Base-by-base conservation (phyloP, 2,113 vertebrate genomes). In the Cynocephalus volans region DNA sequence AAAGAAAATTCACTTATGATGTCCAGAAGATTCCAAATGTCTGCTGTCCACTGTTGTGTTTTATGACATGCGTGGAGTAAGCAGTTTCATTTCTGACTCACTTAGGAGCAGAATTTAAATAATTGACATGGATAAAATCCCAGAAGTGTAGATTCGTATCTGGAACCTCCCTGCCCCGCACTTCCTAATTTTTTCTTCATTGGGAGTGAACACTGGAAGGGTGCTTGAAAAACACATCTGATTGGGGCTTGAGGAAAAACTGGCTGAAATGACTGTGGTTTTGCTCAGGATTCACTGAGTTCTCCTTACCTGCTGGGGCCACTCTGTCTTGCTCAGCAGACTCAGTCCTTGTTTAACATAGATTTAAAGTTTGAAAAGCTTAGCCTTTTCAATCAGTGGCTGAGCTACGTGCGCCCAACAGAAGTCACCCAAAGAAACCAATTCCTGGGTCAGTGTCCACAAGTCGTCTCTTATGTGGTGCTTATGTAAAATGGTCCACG, bases 371-470 rank as follows among this genome's bases (percentile, higher is more conserved):
- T 69, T 70, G 82, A 50, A 56, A 89, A 67, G 62, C 69, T 60
- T 93, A 50, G 86, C 41, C 45, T 92, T 96, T 88, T 90, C 70
- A 17, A 67, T 81, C 54, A 92, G 77, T 36, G 56, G 45, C 87
- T 33, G 76, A 62, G 48, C 65, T 86, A 45, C 41, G 3, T 41
- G 41, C 69, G 60, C 41, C 84, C 58, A 8, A 7, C 10, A 18
- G 92, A 90, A 90, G 36, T 36, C 48, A 36, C n/a, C 75, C 90
- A 84, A 83, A 76, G 89, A 80, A 84, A 5, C 5, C 87, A 26
- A 56, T 70, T 33, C 26, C 52, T 45, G 41, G 58, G 88, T 73
- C 80, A 72, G 28, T 4, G 72, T 67, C 50, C 28, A 23, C 8
- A 11, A 72, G 24, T 48, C 0, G 1, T 45, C 77, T 95, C 92